Conservation (phyloP, 2,113 vertebrate genomes). For the Halichoeres trimaculatus region DNA sequence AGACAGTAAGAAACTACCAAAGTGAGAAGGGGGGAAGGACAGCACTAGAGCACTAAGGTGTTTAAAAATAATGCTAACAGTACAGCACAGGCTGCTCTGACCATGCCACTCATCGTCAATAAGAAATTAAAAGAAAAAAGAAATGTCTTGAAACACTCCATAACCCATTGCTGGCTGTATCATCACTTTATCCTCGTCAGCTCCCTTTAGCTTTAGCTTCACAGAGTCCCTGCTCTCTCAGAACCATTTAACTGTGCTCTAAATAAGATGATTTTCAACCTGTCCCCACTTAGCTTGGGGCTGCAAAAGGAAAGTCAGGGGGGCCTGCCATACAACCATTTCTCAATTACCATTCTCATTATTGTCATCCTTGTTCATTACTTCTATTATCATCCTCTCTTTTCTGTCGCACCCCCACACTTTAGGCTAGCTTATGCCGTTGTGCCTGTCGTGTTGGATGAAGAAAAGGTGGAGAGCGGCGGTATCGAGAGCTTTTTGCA, state of each 20-base stretch:
- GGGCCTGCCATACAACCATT: conserved; percentile 60
- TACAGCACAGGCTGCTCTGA: conserved; percentile 29
- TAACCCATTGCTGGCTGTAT: conserved; percentile 45
- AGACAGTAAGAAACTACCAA: conserved; percentile 15
- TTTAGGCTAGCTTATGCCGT: conserved; percentile 67
- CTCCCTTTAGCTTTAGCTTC: conserved; percentile 49
- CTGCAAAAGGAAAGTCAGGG: conserved; percentile 59
- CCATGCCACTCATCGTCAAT: conserved; percentile 45
- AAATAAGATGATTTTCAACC: conserved; percentile 74
- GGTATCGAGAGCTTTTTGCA: conserved; percentile 79
- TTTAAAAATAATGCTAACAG: conserved; percentile 42
- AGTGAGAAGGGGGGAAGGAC: conserved; percentile 1
- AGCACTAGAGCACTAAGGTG: conserved; percentile 28
- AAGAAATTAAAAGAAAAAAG: conserved; percentile 36
- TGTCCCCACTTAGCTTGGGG: conserved; percentile 68
- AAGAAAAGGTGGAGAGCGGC: conserved; percentile 61
- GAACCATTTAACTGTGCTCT: conserved; percentile 61
- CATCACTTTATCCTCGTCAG: conserved; percentile 58
- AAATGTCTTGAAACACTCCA: conserved; percentile 36
- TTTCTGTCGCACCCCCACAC: conserved; percentile 60
- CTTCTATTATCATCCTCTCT: conserved; percentile 71
- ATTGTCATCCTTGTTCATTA: conserved; percentile 76
- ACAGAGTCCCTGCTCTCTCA: conserved; percentile 40
- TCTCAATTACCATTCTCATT: conserved; percentile 79
- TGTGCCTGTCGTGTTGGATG: conserved; percentile 63